Evolutionary conservation across 1,140 invertebrate species (phyloP).

Genomic region (Drosophila aff.): DNA sequence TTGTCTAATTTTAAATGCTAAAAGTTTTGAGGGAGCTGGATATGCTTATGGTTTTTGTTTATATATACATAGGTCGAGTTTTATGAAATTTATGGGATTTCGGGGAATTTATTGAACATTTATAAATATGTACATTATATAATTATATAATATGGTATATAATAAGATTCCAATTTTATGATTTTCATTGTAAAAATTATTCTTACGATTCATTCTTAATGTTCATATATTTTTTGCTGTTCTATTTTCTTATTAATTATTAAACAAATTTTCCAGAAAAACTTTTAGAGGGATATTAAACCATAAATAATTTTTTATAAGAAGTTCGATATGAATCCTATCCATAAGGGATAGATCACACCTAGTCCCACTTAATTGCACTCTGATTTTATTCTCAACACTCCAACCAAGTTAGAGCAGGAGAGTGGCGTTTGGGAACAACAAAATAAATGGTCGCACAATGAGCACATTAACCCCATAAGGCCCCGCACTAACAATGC

Average conservation of each 20-base stretch:
- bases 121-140: too few species aligned
- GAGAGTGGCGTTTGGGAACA: conserved; percentile 11
- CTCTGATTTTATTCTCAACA: conserved; percentile 41
- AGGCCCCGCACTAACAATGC: conserved; percentile 55
- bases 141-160: too few species aligned
- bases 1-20: conserved; percentile 20
- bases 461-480: conserved; percentile 74
- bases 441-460: conserved; percentile 60
- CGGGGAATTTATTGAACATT: too few species aligned
- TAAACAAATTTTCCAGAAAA: too few species aligned
- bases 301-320: neutral
- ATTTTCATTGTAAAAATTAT: too few species aligned
- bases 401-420: conserved; percentile 42
- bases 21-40: neutral
- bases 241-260: too few species aligned
- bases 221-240: too few species aligned
- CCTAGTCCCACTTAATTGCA: conserved; percentile 15
- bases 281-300: too few species aligned
- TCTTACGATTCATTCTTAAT: too few species aligned
- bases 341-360: conserved; percentile 6
- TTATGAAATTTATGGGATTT: neutral
- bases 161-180: too few species aligned
- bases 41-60: neutral
- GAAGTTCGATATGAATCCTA: neutral
- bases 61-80: too few species aligned